Base-by-base conservation (phyloP, 1,140 invertebrate genomes). In the Oncopeltus fasciatus region DNA sequence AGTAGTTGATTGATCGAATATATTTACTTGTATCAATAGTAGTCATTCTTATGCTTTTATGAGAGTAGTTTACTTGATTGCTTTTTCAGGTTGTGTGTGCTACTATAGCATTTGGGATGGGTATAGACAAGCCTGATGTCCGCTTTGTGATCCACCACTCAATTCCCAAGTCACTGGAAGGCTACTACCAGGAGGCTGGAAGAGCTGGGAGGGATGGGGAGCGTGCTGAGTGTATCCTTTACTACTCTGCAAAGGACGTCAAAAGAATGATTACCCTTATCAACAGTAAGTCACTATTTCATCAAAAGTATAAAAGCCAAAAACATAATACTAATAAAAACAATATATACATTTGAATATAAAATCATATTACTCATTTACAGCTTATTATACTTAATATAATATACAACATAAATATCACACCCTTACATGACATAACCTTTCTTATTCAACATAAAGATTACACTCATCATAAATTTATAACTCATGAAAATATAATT, bases 181-280 rank as follows among this genome's bases (percentile, higher is more conserved):
- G 92, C 1, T 97, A 95, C 71, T 99, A 99, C 77, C 96, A 99
- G 74, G 96, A 99, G 78, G 87, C 93, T 56, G 96, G 96, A 16
- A 78, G 95, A 53, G 93, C 95, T 21, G 96, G 96, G 1, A 77
- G 95, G 62, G 95, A 98, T 76, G 90, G 90, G 0, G 81, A 88
- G 63, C 74, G 79, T 14, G 84, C 93, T 3, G 75, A 83, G 63
- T 97, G 94, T 70, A 80, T 94, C 62, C 75, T 98, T 0, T 96
- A 85, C 74, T 98, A 95, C 74, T 81, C 78, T 65, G 95, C 93
- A 69, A 64, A 74, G 1, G 95, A 98, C 73, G 84, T 91, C 66
- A 75, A 81, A 31, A 77, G 91, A 27, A 78, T 90, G 9, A 76
- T 84, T 56, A 83, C 83, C 66, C 79, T 95, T 70, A 80, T 93